Base-by-base conservation (phyloP, 2,888 invertebrate genomes). In the Ophioninae sp. region DNA sequence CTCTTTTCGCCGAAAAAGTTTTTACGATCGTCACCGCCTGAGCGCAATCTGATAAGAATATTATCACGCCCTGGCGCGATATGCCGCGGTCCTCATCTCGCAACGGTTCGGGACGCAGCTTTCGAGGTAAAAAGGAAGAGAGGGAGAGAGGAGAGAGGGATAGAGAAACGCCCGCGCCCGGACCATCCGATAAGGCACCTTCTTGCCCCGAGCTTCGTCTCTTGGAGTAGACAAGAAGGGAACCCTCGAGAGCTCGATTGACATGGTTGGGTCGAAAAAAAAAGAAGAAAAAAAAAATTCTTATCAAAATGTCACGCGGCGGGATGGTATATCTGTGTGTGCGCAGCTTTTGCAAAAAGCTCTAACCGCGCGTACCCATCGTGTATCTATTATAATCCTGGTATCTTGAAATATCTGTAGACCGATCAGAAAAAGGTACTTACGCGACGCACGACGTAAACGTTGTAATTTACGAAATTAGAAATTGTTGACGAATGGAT, bases 21-120 rank as follows among this genome's bases (percentile, higher is more conserved):
- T 90, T 89, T 87, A 89, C 87, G 86, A 85, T 82, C 75, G 70
- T 50, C 50, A 50, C 17, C 5, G 50, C 17, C 13, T 17, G 68
- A 72, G 73, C 81, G 79, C 87, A 64, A 75, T 87, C 87, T 83
- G 90, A 88, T 89, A 90, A 89, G 87, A 83, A 72, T 56, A 76
- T 73, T 41, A 62, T 57, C 68, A 68, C 64, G 77, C 56, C 61
- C 50, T n/a, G 50, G 39, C n/a, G 62, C 69, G 62, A 62, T 78
- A 50, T 17, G 56, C 78, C 21, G 37, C 21, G 23, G 64, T 50
- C 30, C 56, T 70, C 56, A 37, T 69, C 37, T 70, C 70, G 70
- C 61, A 23, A 61, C 37, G 59, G 13, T 13, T 17, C 50, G 17
- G 50, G 50, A 50, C 30, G 30, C 30, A 30, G 30, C 30, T 30